phyloP scores from a whole-genome alignment of 2,888 invertebrate genomes.

The Abrostola tripartita region DNA sequence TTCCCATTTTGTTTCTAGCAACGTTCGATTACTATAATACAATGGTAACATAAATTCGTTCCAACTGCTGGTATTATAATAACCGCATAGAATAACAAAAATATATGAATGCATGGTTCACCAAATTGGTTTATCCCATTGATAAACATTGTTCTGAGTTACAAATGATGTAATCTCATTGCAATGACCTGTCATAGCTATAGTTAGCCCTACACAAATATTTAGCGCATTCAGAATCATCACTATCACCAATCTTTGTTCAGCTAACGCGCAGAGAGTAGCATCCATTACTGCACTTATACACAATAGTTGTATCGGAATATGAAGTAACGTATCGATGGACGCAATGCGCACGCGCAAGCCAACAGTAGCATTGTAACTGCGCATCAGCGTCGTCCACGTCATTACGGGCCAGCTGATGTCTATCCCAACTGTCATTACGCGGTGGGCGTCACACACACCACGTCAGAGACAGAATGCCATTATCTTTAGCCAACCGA shows the following conservation, averaged over 20 bases:
- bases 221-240: background rate
- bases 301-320: slow-evolving; percentile 1
- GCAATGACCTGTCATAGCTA: background rate
- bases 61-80: too few relatives aligned
- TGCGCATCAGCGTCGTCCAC: slow-evolving; percentile 9
- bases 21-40: too few relatives aligned
- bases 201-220: background rate
- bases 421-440: slow-evolving; percentile 19
- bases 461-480: slow-evolving; percentile 16
- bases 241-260: background rate
- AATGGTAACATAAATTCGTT: too few relatives aligned
- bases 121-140: too few relatives aligned
- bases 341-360: slow-evolving; percentile 6
- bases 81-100: too few relatives aligned
- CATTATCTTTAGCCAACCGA: background rate
- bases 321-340: background rate
- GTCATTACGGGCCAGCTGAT: slow-evolving; percentile 30
- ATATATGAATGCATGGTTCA: too few relatives aligned
- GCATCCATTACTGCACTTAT: background rate
- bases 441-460: slow-evolving; percentile 20
- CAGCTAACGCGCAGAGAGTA: background rate
- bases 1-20: too few relatives aligned
- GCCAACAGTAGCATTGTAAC: slow-evolving; percentile 7
- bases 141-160: too few relatives aligned
- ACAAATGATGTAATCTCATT: background rate